Percentiles rank a stretch among this genome's conserved stretches.
Evolutionary conservation across 2,113 vertebrate species (phyloP).

Genomic region (Connochaetes taurinus): DNA sequence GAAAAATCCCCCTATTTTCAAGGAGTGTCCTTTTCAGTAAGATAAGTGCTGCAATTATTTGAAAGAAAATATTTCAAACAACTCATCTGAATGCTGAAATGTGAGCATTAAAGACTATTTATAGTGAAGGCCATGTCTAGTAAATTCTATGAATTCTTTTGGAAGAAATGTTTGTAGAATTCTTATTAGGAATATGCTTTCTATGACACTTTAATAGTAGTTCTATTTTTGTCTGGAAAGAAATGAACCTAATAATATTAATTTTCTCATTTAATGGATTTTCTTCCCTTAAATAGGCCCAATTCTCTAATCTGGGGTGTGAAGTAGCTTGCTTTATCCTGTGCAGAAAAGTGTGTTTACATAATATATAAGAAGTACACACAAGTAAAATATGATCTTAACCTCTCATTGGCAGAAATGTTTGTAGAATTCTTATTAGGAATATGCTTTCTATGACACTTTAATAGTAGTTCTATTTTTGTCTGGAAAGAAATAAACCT

Average conservation of each 20-base stretch:
- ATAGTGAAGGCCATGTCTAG: background rate
- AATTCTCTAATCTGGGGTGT: conserved; percentile 3
- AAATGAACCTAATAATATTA: conserved; percentile 40
- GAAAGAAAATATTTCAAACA: conserved; percentile 22
- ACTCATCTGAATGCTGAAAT: conserved; percentile 14
- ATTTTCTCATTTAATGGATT: conserved; percentile 58
- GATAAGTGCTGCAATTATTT: conserved; percentile 9
- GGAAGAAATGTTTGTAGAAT: conserved; percentile 30
- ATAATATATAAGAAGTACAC: background rate
- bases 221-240: conserved; percentile 56
- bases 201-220: conserved; percentile 37
- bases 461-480: conserved; percentile 56
- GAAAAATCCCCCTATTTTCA: background rate
- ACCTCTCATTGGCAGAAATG: background rate
- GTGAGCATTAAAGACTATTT: conserved; percentile 1
- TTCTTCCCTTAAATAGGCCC: background rate
- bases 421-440: conserved; percentile 40
- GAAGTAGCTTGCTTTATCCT: background rate
- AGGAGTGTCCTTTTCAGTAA: conserved; percentile 18
- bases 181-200: conserved; percentile 39
- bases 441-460: conserved; percentile 34
- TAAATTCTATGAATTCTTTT: conserved; percentile 29
- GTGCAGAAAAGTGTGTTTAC: background rate
- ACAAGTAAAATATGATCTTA: conserved; percentile 3
- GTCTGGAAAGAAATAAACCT: conserved; percentile 47